Evolutionary conservation across 2,888 invertebrate species (phyloP), one percentile per base, ranked within the genome.

Genomic region (Abscondita cerata): DNA sequence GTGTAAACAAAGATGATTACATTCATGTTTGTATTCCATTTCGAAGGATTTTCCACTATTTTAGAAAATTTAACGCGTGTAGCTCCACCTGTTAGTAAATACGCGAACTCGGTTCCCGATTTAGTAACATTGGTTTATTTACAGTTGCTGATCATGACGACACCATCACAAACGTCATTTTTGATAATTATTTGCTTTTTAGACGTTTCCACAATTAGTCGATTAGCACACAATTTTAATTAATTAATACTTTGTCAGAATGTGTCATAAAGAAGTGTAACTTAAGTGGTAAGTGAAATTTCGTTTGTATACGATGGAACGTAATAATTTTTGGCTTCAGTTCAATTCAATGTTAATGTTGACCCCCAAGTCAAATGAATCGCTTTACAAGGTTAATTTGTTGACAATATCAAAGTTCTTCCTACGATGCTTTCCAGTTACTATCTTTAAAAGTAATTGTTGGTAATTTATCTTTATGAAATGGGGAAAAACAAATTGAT

Each of bases 361-460:
- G 64, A 64, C 73, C 71, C n/a, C 71, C 69, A 71, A 75, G 74
- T 76, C 75, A 74, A 75, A 70, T 74, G 75, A 76, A 72, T 76
- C 73, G 75, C 70, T 70, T 62, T 62, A 68, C 76, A 76, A 76
- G 77, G 75, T 77, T 78, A 75, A 76, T 74, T 68, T 69, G 70
- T 70, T 75, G 71, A 73, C 75, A 73, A 74, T 74, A 75, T 74
- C 71, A 73, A 74, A 75, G 70, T 74, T 70, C 71, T 68, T 63
- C 54, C 47, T 54, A 52, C 20, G 53, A 66, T 69, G 66, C 68
- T 70, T 12, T 52, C 53, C 11, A 12, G 19, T 60, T n/a, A 38
- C 52, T 52, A 36, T 54, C 31, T 19, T 55, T 54, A 62, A 62
- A 16, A 0, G 44, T 19, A 53, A 31, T 41, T 52, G 15, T 19